Percentiles rank a stretch among this genome's conserved stretches.
phyloP scores from a whole-genome alignment of 2,797 vertebrate species.

The Clarias pachynema region DNA sequence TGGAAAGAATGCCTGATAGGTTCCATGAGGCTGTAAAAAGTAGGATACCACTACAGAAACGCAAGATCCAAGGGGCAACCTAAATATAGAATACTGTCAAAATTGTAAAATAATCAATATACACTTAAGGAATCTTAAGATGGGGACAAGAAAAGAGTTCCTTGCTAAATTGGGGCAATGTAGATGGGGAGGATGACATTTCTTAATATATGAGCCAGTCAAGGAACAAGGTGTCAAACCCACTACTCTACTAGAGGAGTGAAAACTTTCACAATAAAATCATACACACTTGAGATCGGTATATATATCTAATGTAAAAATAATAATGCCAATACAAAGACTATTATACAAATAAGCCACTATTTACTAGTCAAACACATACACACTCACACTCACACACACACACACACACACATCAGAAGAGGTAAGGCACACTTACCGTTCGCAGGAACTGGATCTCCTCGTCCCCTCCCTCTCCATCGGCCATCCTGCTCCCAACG shows the following conservation, averaged over 20 bases:
- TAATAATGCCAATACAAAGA: not conserved
- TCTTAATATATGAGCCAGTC: slow-evolving; percentile 31
- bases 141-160: not conserved
- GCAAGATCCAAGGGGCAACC: not conserved
- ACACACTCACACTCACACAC: slow-evolving; percentile 16
- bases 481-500: slow-evolving; percentile 83
- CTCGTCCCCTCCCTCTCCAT: slow-evolving; percentile 89
- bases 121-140: not conserved
- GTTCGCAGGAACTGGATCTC: slow-evolving; percentile 93
- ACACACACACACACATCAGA: slow-evolving; percentile 13
- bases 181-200: slow-evolving; percentile 22
- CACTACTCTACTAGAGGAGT: not conserved
- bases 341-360: not conserved
- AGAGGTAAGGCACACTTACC: slow-evolving; percentile 74
- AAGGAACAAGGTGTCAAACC: not conserved
- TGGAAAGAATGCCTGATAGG: slow-evolving; percentile 46
- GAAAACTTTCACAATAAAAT: not conserved
- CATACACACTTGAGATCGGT: not conserved
- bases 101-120: not conserved
- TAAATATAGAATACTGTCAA: not conserved
- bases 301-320: not conserved
- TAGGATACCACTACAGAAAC: not conserved
- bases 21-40: not conserved
- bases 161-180: slow-evolving; percentile 23
- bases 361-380: not conserved